Base-by-base conservation (phyloP, 2,113 vertebrate species). In the Myotis davidii region DNA sequence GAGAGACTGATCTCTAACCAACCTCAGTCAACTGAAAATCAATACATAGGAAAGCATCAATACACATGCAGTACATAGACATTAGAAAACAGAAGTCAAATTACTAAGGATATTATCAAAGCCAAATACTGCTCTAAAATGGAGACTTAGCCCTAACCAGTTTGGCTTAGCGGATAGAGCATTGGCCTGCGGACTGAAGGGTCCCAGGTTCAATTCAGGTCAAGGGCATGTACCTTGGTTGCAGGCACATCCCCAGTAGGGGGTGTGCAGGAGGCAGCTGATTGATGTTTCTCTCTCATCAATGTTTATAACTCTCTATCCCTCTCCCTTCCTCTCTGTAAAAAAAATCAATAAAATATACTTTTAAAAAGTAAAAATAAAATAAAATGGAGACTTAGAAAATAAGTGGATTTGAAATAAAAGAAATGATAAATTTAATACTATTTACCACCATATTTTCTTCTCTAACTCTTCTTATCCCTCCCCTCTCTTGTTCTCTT, bases 21-120 rank as follows among this genome's bases (percentile, higher is more conserved):
- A 42, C 29, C 52, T 42, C 70, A 54, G 90, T 92, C 52, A 61
- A 70, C 34, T 92, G 34, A 84, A 93, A 93, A 32, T 95, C 65
- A 88, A 81, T 73, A 52, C 72, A 48, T 6, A 92, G 9, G 82
- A 37, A 89, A 93, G 12, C 45, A 90, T 42, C 67, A 77, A 45
- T 56, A 65, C 5, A 61, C 5, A 6, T 12, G 6, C 29, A 67
- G 25, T 42, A 8, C 14, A 39, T 34, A 4, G 12, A 78, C 6
- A 17, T 61, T 87, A 73, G 59, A 85, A 90, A 88, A 85, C 20
- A 67, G 32, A 45, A 72, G 52, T 90, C 27, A 72, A 9, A 39
- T 70, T 17, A 25, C 50, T 59, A 79, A 52, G 59, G 39, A 34
- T 67, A 73, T 7, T 72, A 6, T 32, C 10, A 79, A 65, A 86